A percentile compares a stretch with the other conserved stretches of the same genome.
phyloP scores from a whole-genome alignment of 2,888 invertebrate genomes.

The Philonicus albiceps region DNA sequence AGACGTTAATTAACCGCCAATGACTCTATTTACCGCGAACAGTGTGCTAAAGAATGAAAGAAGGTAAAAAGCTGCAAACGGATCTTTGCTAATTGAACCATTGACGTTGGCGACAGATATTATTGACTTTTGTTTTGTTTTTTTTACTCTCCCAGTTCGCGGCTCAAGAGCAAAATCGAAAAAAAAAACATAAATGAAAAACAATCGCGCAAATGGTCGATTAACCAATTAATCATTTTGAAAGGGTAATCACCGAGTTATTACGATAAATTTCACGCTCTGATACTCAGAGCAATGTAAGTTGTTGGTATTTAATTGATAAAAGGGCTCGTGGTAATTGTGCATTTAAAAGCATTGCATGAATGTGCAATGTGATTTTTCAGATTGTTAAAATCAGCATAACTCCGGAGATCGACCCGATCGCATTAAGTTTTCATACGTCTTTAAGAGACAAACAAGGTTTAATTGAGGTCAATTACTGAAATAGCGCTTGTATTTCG shows the following conservation, averaged over 20 bases:
- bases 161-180: not conserved
- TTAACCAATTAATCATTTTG: slow-evolving; percentile 35
- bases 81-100: slow-evolving; percentile 19
- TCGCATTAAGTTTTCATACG: not conserved
- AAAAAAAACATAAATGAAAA: not conserved
- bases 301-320: not conserved
- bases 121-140: not conserved
- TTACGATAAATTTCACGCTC: slow-evolving; percentile 32
- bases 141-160: too few species aligned
- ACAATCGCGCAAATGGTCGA: slow-evolving; percentile 8
- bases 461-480: slow-evolving; percentile 47
- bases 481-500: slow-evolving; percentile 44
- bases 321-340: slow-evolving; percentile 13
- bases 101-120: slow-evolving; percentile 5
- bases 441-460: slow-evolving; percentile 38
- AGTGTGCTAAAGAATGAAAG: not conserved
- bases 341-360: not conserved
- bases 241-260: slow-evolving; percentile 21
- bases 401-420: not conserved
- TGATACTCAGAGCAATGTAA: slow-evolving; percentile 11
- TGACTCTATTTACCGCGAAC: slow-evolving; percentile 1
- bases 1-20: slow-evolving; percentile 1
- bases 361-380: slow-evolving; percentile 3
- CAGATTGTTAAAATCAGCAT: slow-evolving; percentile 11
- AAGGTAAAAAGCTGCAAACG: slow-evolving; percentile 10